Conservation (phyloP, 2,888 invertebrate species). For the Acanthosoma haemorrhoidale region DNA sequence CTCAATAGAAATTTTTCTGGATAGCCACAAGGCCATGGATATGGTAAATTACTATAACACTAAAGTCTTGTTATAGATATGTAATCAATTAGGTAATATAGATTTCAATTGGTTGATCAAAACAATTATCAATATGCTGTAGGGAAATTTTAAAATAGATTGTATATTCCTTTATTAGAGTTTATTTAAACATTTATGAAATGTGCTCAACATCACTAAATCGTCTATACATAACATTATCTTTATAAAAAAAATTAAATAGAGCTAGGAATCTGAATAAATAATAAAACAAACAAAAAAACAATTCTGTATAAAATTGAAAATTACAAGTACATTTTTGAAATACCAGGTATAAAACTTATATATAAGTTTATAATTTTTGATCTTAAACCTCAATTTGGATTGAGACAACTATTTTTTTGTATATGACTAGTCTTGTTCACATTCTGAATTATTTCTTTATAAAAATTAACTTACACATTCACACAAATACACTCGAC, state of each 20-base stretch:
- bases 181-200: background rate
- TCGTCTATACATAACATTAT: background rate
- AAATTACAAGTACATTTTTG: background rate
- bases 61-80: no score
- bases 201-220: slow-evolving; percentile 12
- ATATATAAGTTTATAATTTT: background rate
- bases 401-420: background rate
- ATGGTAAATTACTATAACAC: no score
- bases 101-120: no score
- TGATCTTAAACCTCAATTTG: background rate
- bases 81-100: no score
- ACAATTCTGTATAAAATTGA: background rate
- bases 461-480: background rate
- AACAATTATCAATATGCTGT: no score
- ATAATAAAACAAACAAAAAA: no score
- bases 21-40: no score
- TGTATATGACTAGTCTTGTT: background rate
- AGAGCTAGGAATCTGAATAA: background rate
- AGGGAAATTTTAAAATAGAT: no score
- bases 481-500: background rate
- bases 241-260: background rate
- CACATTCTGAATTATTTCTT: background rate
- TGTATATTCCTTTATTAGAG: slow-evolving; percentile 3
- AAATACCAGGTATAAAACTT: background rate
- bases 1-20: no score